Base-by-base conservation (phyloP, 2,113 vertebrate species). In the Melanostigma gelatinosum region DNA sequence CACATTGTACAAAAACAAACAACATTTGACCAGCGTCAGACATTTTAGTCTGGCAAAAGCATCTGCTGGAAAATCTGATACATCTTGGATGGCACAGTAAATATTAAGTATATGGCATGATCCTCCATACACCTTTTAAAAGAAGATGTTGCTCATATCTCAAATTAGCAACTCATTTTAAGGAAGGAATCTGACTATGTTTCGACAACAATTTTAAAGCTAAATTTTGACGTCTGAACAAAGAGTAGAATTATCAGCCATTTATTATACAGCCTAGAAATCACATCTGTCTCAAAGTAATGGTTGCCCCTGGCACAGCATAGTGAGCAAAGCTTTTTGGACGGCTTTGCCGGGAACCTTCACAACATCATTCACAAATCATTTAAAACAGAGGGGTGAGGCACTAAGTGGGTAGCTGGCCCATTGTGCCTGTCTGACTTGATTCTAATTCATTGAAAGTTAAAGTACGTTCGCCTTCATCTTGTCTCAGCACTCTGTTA, bases 271-370 rank as follows among this genome's bases (percentile, higher is more conserved):
- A 38, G 9, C 42, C n/a, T 27, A 18, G 6, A 34, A 60, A 48
- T 60, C 32, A 40, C 65, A 77, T 77, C 42, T 77, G 32, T 70
- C 75, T 38, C 32, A 52, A 13, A 32, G 54, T 36, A 48, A 18
- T 74, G 34, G 34, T 32, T n/a, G 58, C 32, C 8, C 12, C 44
- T 24, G 58, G 44, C 58, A 27, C 44, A 50, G 29, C 29, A 27
- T 50, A 36, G 27, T 38, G 58, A 63, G 22, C 42, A 48, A 36
- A 50, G 42, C 29, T 12, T 63, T 32, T 24, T 48, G 24, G 20
- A 48, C 16, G 20, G 4, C 42, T 62, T 16, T 62, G 42, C 44
- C 72, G 38, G 72, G 42, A 48, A 34, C 38, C 72, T 48, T 48
- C 48, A 52, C 48, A 79, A 34, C 40, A 57, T 72, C 48, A 6